Base-by-base conservation (phyloP, 2,888 invertebrate genomes). In the Gryllus longicercus region DNA sequence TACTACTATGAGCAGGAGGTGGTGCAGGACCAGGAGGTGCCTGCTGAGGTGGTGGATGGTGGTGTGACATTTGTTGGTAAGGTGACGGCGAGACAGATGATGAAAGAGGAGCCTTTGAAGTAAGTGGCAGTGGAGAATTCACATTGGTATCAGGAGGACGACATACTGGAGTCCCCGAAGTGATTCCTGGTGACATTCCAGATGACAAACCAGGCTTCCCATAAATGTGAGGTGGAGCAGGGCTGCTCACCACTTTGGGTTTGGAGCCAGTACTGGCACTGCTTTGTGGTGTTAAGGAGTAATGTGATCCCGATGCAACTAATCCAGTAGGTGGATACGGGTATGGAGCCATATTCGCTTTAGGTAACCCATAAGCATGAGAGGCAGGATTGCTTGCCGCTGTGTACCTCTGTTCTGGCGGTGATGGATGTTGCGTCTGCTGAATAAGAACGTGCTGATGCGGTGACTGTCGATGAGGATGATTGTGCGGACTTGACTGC, bases 221-320 rank as follows among this genome's bases (percentile, higher is more conserved):
- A 86, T 94, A 94, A 82, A 94, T 92, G 85, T 93, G 93, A 79
- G 91, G 92, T 77, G 94, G 94, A 80, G 94, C 93, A 1, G 94
- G 94, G 85, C 93, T 93, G 84, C 93, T 93, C 77, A 94, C 94
- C 87, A 63, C n/a, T 93, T 92, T 23, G 91, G 91, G 84, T 91
- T 92, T 76, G 88, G 88, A 79, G 89, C 89, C 77, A 89, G 88
- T 78, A 51, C 76, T 76, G 12, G 74, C 81, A 25, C 78, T 79
- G 25, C 79, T 80, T 74, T 78, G 75, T 16, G 87, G 86, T 87
- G 89, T 84, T 86, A 89, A 84, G 85, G 90, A 85, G 87, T 90
- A 86, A 84, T 91, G 86, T 85, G 90, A 86, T 11, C 85, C 83
- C 2, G 85, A 85, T 74, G 89, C 88, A 86, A 88, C 85, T 85